phyloP scores from a whole-genome alignment of 2,797 vertebrate genomes.

The Pachyuromys duprasi region DNA sequence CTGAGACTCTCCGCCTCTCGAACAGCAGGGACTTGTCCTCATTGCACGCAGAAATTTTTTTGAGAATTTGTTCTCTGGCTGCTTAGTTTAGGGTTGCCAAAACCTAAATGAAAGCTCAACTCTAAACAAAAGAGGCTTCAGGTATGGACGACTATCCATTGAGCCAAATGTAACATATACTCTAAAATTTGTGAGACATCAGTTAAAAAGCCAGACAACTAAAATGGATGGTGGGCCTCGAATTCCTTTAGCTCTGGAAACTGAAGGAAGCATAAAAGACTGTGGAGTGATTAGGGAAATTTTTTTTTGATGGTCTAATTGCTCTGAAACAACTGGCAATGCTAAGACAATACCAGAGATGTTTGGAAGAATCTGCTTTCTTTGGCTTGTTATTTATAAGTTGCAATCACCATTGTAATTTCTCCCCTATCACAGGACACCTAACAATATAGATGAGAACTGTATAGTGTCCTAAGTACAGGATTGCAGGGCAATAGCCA shows the following conservation, averaged over 20 bases:
- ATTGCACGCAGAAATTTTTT: neutral
- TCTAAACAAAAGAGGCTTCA: slow-evolving; percentile 5
- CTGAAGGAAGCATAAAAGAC: neutral
- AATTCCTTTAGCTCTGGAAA: neutral
- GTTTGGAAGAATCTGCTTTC: neutral
- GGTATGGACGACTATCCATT: neutral
- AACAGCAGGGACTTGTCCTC: neutral
- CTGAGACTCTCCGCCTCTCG: neutral
- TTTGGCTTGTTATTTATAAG: neutral
- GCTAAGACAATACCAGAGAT: neutral
- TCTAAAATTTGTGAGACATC: neutral
- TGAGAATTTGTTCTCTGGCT: neutral
- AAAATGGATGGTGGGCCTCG: neutral
- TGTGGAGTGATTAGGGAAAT: neutral
- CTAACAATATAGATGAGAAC: neutral
- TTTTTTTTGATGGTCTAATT: slow-evolving; percentile 23
- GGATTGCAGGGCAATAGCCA: neutral
- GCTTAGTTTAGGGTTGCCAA: slow-evolving; percentile 41
- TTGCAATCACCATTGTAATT: neutral
- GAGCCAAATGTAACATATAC: neutral
- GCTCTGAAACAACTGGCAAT: slow-evolving; percentile 25
- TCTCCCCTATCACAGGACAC: neutral
- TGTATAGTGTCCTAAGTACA: slow-evolving; percentile 21
- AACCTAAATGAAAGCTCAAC: neutral
- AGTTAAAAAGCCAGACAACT: neutral